These are phyloP conservation scores for Scolopax mira DNA, from an alignment of 2,113 vertebrate genomes.

Conservation along the genomic window DNA sequence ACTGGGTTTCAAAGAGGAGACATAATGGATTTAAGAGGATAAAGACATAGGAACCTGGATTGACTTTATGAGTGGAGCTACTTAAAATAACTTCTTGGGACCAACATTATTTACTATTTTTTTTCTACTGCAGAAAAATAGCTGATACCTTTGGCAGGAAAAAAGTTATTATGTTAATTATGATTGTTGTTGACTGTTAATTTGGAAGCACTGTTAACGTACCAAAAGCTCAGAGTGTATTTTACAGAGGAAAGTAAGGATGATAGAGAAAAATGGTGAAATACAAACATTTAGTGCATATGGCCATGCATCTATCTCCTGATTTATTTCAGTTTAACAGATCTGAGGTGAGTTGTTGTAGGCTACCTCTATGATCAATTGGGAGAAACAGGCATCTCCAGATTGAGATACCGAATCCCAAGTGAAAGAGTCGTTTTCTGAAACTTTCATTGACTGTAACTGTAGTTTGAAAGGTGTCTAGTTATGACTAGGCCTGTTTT, in stretches of 20 bases:
- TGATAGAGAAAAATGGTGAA: neutral
- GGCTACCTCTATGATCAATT: neutral
- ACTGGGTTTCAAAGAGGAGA: neutral
- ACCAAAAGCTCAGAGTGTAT: neutral
- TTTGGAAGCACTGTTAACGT: neutral
- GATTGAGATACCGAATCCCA: neutral
- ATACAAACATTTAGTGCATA: neutral
- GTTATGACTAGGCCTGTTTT: neutral
- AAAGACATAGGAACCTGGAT: neutral
- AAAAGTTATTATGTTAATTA: neutral
- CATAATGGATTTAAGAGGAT: neutral
- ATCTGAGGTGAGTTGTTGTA: neutral
- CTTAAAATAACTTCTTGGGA: neutral
- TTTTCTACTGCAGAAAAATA: neutral
- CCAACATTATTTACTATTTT: neutral
- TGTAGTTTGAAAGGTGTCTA: neutral
- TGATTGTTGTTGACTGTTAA: neutral
- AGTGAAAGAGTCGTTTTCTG: fast-evolving
- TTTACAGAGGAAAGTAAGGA: neutral
- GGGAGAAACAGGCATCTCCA: neutral
- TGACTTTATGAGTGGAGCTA: neutral
- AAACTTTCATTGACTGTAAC: neutral
- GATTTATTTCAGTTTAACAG: neutral
- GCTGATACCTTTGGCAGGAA: neutral
- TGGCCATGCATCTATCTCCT: neutral